Conservation (phyloP, 30 jellyfish, hydroid and myxozoan species). For the Sanderia malayensis region DNA sequence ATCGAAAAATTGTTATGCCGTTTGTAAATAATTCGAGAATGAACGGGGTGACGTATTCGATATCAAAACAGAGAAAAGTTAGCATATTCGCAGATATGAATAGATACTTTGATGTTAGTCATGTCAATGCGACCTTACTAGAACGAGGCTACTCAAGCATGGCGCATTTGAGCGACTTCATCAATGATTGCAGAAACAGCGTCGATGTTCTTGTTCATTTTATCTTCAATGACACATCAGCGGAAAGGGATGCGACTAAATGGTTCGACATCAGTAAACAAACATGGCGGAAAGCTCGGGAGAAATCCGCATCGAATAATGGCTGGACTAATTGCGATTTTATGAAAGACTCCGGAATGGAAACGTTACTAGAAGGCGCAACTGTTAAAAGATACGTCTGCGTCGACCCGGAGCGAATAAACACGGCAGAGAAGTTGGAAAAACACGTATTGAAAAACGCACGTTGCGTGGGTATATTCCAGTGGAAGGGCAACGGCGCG, state of each 20-base stretch:
- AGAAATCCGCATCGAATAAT: slow-evolving; percentile 9
- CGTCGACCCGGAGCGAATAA: slow-evolving; percentile 85
- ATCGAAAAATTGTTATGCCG: slow-evolving; percentile 81
- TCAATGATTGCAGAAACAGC: slow-evolving; percentile 46
- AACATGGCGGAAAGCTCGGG: slow-evolving; percentile 20
- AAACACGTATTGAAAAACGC: slow-evolving; percentile 50
- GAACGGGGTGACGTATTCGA: slow-evolving; percentile 72
- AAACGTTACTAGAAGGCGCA: slow-evolving; percentile 48
- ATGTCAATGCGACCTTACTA: slow-evolving; percentile 54
- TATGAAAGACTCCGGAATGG: slow-evolving; percentile 56
- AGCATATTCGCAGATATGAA: slow-evolving; percentile 56
- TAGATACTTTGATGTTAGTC: slow-evolving; percentile 65
- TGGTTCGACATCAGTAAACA: slow-evolving; percentile 72
- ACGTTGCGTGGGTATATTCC: slow-evolving; percentile 75
- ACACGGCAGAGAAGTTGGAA: slow-evolving; percentile 71
- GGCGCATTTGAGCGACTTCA: slow-evolving; percentile 60
- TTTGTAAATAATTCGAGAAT: slow-evolving; percentile 87
- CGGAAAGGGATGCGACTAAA: slow-evolving; percentile 46
- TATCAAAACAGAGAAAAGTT: slow-evolving; percentile 1
- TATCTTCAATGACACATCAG: slow-evolving; percentile 50
- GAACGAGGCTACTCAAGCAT: slow-evolving; percentile 86
- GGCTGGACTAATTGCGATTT: slow-evolving; percentile 76
- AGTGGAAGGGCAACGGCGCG: slow-evolving; percentile 90
- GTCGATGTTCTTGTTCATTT: slow-evolving; percentile 81
- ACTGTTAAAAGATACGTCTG: slow-evolving; percentile 65